Conservation (phyloP, 2,888 invertebrate genomes). For the Eubasilissa splendida region DNA sequence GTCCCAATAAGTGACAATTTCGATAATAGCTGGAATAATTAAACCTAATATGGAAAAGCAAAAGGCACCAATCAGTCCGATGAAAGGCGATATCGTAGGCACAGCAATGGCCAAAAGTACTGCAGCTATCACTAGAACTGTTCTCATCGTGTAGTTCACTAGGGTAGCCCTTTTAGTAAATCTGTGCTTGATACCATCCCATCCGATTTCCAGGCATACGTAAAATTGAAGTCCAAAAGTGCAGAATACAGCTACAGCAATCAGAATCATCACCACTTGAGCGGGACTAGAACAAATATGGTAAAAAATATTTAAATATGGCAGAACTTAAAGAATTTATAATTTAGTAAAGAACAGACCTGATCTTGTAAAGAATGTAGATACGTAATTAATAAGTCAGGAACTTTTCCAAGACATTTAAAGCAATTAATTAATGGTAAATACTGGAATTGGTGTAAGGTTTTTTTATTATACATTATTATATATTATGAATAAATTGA, state of each 20-base stretch:
- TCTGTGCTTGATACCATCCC: conserved; percentile 85
- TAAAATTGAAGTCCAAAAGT: conserved; percentile 98
- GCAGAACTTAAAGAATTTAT: too few relatives aligned
- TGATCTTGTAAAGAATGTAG: too few relatives aligned
- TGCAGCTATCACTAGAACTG: conserved; percentile 78
- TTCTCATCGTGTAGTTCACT: conserved; percentile 84
- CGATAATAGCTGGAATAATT: conserved; percentile 88
- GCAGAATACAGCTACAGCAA: conserved; percentile 92
- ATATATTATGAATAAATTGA: too few relatives aligned
- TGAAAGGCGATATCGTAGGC: conserved; percentile 91
- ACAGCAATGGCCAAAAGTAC: conserved; percentile 88
- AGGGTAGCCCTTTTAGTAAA: conserved; percentile 78
- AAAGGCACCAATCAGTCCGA: conserved; percentile 93
- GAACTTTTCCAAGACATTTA: too few relatives aligned
- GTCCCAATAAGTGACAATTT: conserved; percentile 90
- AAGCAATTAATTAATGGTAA: too few relatives aligned
- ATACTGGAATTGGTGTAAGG: too few relatives aligned
- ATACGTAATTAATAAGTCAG: too few relatives aligned
- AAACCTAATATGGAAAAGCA: conserved; percentile 94
- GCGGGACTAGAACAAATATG: conserved; percentile 77
- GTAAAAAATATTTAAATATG: too few relatives aligned
- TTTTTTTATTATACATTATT: too few relatives aligned
- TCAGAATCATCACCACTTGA: conserved; percentile 88
- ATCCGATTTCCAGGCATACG: conserved; percentile 94
- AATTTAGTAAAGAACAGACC: too few relatives aligned